Evolutionary conservation across 2,113 vertebrate genomes (phyloP).

Genomic region (Notothenia rossii): DNA sequence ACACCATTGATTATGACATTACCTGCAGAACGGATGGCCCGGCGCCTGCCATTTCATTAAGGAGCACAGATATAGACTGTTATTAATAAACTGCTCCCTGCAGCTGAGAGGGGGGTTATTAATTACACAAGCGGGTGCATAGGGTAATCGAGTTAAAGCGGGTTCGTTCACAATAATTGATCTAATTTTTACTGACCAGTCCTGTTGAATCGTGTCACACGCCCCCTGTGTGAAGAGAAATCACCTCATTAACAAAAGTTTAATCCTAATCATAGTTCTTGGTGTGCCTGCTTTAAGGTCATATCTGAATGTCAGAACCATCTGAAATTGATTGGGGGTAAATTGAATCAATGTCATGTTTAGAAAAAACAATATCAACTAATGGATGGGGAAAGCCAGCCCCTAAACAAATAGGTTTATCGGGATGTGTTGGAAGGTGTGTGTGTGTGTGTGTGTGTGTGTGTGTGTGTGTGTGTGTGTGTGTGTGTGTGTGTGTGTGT

Average conservation of each 20-base stretch:
- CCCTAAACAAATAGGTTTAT: slow-evolving; percentile 93
- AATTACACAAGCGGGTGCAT: slow-evolving; percentile 93
- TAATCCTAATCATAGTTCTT: slow-evolving; percentile 99
- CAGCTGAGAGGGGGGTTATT: slow-evolving; percentile 89
- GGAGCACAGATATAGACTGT: slow-evolving; percentile 89
- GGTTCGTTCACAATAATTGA: slow-evolving; percentile 98
- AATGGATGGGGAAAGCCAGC: slow-evolving; percentile 94
- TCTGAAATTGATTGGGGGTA: slow-evolving; percentile 99
- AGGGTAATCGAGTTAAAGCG: slow-evolving; percentile 95
- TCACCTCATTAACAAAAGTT: slow-evolving; percentile 99
- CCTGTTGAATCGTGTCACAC: slow-evolving; percentile 87
- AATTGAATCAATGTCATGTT: slow-evolving; percentile 99
- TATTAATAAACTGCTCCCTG: slow-evolving; percentile 96
- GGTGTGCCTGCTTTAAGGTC: slow-evolving; percentile 99
- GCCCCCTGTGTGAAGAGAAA: slow-evolving; percentile 92
- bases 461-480: slow-evolving; percentile 73
- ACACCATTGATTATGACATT: slow-evolving; percentile 93
- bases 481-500: slow-evolving; percentile 1
- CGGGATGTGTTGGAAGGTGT: slow-evolving; percentile 74
- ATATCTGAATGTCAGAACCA: slow-evolving; percentile 99
- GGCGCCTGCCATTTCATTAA: slow-evolving; percentile 87
- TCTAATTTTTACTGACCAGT: slow-evolving; percentile 95
- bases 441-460: slow-evolving; percentile 8
- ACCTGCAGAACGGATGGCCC: slow-evolving; percentile 91
- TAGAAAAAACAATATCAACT: slow-evolving; percentile 99